Evolutionary conservation across 2,888 invertebrate genomes (phyloP).

Genomic region (Tyria jacobaeae): DNA sequence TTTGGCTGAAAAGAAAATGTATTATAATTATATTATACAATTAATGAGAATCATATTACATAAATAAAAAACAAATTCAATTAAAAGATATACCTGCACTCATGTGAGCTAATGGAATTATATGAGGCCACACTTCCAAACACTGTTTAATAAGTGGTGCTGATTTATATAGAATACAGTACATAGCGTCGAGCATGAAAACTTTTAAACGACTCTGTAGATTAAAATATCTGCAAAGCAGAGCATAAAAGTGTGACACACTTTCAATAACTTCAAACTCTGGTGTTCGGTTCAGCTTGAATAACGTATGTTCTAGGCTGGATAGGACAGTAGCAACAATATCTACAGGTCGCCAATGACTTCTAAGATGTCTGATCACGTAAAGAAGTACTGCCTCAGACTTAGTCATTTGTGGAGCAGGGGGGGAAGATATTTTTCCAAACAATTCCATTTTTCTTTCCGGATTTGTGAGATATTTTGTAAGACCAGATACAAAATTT

Average conservation of each 20-base stretch:
- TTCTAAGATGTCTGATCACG: slow-evolving; percentile 60
- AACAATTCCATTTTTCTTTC: slow-evolving; percentile 67
- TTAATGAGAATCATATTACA: slow-evolving; percentile 15
- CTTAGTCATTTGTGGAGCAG: slow-evolving; percentile 73
- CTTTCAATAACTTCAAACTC: slow-evolving; percentile 72
- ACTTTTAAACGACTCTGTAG: slow-evolving; percentile 67
- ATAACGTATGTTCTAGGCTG: slow-evolving; percentile 72
- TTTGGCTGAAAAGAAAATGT: slow-evolving; percentile 68
- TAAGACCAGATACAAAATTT: slow-evolving; percentile 62
- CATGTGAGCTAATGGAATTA: slow-evolving; percentile 75
- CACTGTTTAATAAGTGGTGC: slow-evolving; percentile 74
- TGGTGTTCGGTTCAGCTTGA: slow-evolving; percentile 71
- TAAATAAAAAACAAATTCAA: neutral
- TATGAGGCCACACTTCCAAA: slow-evolving; percentile 75
- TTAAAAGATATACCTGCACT: slow-evolving; percentile 66
- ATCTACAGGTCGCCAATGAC: slow-evolving; percentile 45
- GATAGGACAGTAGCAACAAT: slow-evolving; percentile 61
- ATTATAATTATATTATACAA: slow-evolving; percentile 3
- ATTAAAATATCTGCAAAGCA: slow-evolving; percentile 71
- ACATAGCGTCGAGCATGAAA: slow-evolving; percentile 81
- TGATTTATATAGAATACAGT: slow-evolving; percentile 76
- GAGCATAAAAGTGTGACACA: slow-evolving; percentile 76
- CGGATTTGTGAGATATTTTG: slow-evolving; percentile 66
- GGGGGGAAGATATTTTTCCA: slow-evolving; percentile 56
- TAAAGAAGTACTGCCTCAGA: slow-evolving; percentile 74